Conservation (phyloP, 2,113 vertebrate species). For the Notarius lentiginosus region DNA sequence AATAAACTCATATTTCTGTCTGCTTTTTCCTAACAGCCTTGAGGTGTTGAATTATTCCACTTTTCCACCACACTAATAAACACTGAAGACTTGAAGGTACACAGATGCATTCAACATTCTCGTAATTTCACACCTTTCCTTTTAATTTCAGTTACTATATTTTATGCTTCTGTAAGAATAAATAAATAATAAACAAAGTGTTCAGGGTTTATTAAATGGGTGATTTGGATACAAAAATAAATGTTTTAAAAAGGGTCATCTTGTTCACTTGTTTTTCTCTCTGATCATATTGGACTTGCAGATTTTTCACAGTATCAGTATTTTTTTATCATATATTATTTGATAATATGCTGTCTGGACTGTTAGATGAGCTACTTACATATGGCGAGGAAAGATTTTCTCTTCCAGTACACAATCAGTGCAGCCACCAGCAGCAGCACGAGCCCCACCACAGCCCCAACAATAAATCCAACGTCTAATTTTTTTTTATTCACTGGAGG, state of each 20-base stretch:
- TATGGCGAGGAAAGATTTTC: constrained; percentile 3
- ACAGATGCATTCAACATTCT: neutral
- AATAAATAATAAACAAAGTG: neutral
- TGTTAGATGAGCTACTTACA: constrained; percentile 28
- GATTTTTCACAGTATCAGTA: neutral
- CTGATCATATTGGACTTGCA: neutral
- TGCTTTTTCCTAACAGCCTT: no score
- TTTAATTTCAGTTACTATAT: neutral
- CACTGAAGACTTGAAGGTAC: neutral
- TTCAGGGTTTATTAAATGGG: neutral
- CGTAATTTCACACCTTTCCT: neutral
- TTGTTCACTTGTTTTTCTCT: neutral
- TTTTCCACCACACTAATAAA: neutral
- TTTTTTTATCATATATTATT: neutral
- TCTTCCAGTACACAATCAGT: constrained; percentile 21
- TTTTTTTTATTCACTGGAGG: accelerated
- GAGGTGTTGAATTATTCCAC: no score
- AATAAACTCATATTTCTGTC: no score
- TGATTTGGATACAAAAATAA: no score
- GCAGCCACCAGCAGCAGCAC: constrained; percentile 19
- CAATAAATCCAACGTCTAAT: neutral
- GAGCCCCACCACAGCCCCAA: neutral
- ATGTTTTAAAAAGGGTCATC: neutral
- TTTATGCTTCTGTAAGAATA: neutral
- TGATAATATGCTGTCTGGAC: neutral